Evolutionary conservation across 2,797 vertebrate genomes (phyloP).

Genomic region (Enteromius anoplus): DNA sequence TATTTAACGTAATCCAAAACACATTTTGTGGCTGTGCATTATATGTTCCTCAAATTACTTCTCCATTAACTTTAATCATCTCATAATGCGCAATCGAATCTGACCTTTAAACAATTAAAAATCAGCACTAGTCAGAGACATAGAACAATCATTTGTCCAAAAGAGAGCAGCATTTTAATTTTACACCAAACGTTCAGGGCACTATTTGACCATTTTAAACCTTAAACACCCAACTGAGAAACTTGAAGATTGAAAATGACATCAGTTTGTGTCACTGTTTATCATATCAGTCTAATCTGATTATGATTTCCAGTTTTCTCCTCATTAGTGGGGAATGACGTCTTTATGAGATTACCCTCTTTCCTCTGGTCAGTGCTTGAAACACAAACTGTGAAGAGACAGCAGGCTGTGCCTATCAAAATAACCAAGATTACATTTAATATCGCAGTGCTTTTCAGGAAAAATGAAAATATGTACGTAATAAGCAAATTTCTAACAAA

Average conservation of each 20-base stretch:
- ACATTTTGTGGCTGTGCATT: not conserved
- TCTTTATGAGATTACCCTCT: constrained; percentile 36
- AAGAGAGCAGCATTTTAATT: not conserved
- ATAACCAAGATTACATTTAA: not conserved
- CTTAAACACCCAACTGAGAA: not conserved
- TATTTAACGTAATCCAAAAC: not conserved
- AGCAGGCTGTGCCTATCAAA: not conserved
- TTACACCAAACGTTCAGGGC: not conserved
- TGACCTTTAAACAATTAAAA: not conserved
- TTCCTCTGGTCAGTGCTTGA: constrained; percentile 33
- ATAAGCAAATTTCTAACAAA: not conserved
- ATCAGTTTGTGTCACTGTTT: not conserved
- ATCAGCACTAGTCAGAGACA: not conserved
- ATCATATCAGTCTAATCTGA: constrained; percentile 29
- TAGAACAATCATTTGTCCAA: not conserved
- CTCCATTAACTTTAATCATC: not conserved
- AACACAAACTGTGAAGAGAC: constrained; percentile 31
- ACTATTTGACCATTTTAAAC: not conserved
- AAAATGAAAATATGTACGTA: not conserved
- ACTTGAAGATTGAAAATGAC: not conserved
- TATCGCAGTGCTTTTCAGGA: not conserved
- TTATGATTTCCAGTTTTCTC: constrained; percentile 21
- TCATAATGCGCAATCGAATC: not conserved
- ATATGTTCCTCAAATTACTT: constrained; percentile 16
- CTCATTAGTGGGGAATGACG: constrained; percentile 40